Evolutionary conservation across 2,113 vertebrate species (phyloP).

Genomic region (Mormyrus lacerda): DNA sequence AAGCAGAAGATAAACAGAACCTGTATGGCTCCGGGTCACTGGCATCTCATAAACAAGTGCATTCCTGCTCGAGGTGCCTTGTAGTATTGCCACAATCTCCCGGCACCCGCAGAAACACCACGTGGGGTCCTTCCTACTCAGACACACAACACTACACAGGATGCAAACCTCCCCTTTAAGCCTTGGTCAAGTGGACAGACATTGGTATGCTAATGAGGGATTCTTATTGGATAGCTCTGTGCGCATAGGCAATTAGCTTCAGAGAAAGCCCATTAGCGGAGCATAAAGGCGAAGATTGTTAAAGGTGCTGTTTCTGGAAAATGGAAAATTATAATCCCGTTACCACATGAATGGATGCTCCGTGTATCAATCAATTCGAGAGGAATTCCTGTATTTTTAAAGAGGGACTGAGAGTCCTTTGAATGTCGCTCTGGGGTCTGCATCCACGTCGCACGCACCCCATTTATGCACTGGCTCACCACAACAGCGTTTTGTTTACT

Average conservation of each 20-base stretch:
- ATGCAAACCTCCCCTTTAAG: not conserved
- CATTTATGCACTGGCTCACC: not conserved
- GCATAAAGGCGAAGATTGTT: not conserved
- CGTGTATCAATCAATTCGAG: not conserved
- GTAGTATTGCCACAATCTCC: no score
- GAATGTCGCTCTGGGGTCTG: not conserved
- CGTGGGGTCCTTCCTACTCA: not conserved
- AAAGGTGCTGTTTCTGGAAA: constrained; percentile 14
- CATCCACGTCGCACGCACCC: not conserved
- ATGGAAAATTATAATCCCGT: constrained; percentile 3
- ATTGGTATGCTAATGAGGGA: constrained; percentile 7
- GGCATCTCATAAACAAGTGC: not conserved
- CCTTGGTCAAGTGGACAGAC: constrained; percentile 14
- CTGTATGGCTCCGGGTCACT: not conserved
- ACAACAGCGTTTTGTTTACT: not conserved
- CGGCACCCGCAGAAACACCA: not conserved
- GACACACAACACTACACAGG: not conserved
- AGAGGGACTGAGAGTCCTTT: not conserved
- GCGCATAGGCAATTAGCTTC: constrained; percentile 1
- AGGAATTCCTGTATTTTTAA: not conserved
- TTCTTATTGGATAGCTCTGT: not conserved
- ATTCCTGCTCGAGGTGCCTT: not conserved
- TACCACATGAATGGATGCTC: not conserved
- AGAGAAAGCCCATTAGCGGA: constrained; percentile 1
- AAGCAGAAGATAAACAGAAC: not conserved